Percentiles rank a stretch among this genome's conserved stretches.
phyloP scores from a whole-genome alignment of 2,797 vertebrate species.

The Trichosurus vulpecula region DNA sequence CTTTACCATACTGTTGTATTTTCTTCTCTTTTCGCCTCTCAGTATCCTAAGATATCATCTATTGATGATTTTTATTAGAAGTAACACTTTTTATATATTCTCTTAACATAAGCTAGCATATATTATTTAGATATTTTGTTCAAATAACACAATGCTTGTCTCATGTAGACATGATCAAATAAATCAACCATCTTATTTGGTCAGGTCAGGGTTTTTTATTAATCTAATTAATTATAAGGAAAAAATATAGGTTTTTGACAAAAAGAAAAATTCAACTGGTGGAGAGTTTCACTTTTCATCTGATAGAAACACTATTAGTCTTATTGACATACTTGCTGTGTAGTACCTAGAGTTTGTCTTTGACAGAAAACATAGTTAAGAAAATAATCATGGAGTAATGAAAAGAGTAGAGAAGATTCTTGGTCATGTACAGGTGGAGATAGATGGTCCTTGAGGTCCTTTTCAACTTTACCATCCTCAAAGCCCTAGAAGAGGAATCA shows the following conservation, averaged over 20 bases:
- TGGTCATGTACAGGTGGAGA: neutral
- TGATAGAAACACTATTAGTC: neutral
- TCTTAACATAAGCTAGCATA: neutral
- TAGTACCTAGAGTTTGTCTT: neutral
- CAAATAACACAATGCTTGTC: neutral
- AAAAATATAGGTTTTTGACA: neutral
- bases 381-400: neutral
- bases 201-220: neutral
- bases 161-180: neutral
- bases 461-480: neutral
- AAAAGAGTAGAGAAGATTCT: neutral
- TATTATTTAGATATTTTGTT: neutral
- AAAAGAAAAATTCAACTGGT: neutral
- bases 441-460: neutral
- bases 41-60: neutral
- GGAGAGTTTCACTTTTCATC: neutral
- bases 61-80: neutral
- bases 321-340: neutral
- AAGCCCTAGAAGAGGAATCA: neutral
- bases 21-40: neutral
- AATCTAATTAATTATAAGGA: neutral
- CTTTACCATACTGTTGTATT: neutral
- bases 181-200: neutral
- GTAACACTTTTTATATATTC: neutral
- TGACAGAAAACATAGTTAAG: neutral